A percentile compares a stretch with the other conserved stretches of the same genome.
These are phyloP conservation scores for Salpingus planirostris DNA, from an alignment of 2,888 invertebrate genomes.

Conservation along the genomic window DNA sequence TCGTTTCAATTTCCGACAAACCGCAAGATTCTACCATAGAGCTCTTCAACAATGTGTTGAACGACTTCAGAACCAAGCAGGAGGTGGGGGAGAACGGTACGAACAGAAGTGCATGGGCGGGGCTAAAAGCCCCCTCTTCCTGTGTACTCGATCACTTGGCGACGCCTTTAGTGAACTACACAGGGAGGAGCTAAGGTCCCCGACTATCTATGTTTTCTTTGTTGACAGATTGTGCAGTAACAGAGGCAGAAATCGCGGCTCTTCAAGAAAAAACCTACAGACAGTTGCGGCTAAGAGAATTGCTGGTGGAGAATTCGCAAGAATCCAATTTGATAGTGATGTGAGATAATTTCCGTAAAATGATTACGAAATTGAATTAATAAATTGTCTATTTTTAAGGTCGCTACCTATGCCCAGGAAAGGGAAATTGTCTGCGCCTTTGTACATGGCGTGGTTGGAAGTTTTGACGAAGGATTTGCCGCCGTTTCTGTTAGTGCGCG, in stretches of 20 bases:
- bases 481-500: constrained; percentile 77
- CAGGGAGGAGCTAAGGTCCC: too few species aligned
- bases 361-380: neutral
- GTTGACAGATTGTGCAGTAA: constrained; percentile 54
- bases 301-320: constrained; percentile 78
- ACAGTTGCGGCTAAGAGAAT: constrained; percentile 82
- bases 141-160: too few species aligned
- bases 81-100: constrained; percentile 31
- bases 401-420: constrained; percentile 88
- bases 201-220: too few species aligned
- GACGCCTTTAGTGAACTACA: too few species aligned
- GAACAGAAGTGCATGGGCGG: too few species aligned
- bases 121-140: too few species aligned
- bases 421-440: constrained; percentile 78
- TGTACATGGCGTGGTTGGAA: constrained; percentile 97
- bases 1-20: constrained; percentile 81
- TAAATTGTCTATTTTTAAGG: constrained; percentile 39
- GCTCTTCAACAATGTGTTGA: constrained; percentile 63
- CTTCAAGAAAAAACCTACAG: constrained; percentile 83
- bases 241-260: constrained; percentile 61
- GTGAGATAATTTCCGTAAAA: constrained; percentile 49
- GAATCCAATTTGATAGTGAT: constrained; percentile 87
- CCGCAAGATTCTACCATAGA: constrained; percentile 66
- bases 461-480: constrained; percentile 81
- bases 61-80: constrained; percentile 51